phyloP scores from a whole-genome alignment of 1,140 invertebrate species.

The Lepeophtheirus salmonis region DNA sequence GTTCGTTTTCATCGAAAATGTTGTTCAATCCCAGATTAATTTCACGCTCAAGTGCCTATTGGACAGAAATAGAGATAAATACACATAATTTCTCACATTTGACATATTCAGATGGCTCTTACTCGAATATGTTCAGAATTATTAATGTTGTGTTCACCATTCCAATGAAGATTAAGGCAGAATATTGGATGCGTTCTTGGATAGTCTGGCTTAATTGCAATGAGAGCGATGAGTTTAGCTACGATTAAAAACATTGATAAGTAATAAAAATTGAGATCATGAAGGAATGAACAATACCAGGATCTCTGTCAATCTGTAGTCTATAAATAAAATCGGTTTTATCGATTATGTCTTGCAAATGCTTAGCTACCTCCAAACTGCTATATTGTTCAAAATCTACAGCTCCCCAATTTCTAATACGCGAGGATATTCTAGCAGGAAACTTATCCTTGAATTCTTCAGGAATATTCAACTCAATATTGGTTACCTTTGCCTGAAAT shows the following conservation, averaged over 20 bases:
- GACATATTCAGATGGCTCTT: conserved; percentile 19
- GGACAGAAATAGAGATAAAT: not conserved
- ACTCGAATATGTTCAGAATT: conserved; percentile 49
- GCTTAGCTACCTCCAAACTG: conserved; percentile 1
- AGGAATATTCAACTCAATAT: conserved; percentile 3
- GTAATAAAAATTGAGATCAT: too few relatives aligned
- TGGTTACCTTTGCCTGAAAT: conserved; percentile 1
- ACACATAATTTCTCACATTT: not conserved
- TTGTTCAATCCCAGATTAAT: not conserved
- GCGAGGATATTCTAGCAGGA: not conserved
- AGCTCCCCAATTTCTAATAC: not conserved
- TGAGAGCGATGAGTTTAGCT: conserved; percentile 51
- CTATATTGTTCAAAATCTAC: conserved; percentile 11
- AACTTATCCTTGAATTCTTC: not conserved
- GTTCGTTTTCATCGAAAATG: not conserved
- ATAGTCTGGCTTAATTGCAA: conserved; percentile 59
- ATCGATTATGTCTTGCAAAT: not conserved
- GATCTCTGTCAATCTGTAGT: conserved; percentile 5
- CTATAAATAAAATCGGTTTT: conserved; percentile 6
- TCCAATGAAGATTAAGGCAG: conserved; percentile 41
- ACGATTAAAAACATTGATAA: conserved; percentile 18
- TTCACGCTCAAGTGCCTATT: not conserved
- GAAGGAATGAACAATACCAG: too few relatives aligned
- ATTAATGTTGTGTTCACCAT: conserved; percentile 40
- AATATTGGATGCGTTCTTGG: conserved; percentile 55